Base-by-base conservation (phyloP, 1,140 invertebrate genomes). In the Adelges cooleyi region DNA sequence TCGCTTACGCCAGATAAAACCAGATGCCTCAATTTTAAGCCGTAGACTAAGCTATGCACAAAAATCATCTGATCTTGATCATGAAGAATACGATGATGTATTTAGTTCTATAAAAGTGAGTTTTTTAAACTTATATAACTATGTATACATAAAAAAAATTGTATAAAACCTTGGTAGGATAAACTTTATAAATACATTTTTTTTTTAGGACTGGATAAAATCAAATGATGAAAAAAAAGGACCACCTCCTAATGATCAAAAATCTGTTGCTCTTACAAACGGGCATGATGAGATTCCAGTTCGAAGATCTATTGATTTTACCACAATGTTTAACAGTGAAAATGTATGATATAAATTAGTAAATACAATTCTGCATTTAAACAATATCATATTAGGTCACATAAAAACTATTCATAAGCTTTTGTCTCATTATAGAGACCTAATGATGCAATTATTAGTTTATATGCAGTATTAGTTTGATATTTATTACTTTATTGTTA, bases 1-100 rank as follows among this genome's bases (percentile, higher is more conserved):
- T 2, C 76, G 77, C 59, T 71, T 86, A 5, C 68, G 69, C 0
- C 9, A 62, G 29, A 62, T 62, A 46, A 62, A 62, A 48, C 56
- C 56, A 4, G 42, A 48, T 62, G 56, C 56, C 20, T 29, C 56
- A 18, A 62, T 62, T 46, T 62, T 62, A 11, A 62, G 46, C 33
- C 42, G 56, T 46, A 62, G 46, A 29, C 56, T 29, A 1, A 46
- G 17, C 3, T 62, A 46, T 22, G 56, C 56, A 13, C 40, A 27
- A 48, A 62, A 62, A 13, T 62, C 42, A 46, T 48, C 56, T 18
- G 56, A 62, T 33, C 11, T 48, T 13, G 9, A 4, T 17, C 5
- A n/a, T 17, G n/a, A 15, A n/a, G 40, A 13, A 25, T 29, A 48
- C 10, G 17, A 33, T 4, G 56, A 62, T 9, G 27, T 33, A 44